These are phyloP conservation scores for Steatornis caripensis DNA, from an alignment of 2,113 vertebrate species.

Conservation along the genomic window DNA sequence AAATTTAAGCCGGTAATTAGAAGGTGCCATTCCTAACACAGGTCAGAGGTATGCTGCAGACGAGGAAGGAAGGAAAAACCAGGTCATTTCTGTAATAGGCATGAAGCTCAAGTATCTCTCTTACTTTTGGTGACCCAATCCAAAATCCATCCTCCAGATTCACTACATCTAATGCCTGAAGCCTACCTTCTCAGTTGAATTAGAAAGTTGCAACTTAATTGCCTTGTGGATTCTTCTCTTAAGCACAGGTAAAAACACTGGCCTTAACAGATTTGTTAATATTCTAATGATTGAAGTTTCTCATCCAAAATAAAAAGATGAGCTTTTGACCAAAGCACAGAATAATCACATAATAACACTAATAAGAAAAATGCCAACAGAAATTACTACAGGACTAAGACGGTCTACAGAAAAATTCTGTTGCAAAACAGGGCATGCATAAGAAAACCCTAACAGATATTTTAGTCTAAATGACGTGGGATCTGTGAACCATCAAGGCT, in stretches of 20 bases:
- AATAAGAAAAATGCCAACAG: not conserved
- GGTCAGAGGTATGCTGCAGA: not conserved
- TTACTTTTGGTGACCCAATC: not conserved
- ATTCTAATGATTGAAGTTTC: not conserved
- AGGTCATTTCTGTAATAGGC: not conserved
- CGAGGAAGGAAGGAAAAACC: not conserved
- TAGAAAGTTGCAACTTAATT: not conserved
- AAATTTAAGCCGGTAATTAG: not conserved
- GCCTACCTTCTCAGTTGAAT: not conserved
- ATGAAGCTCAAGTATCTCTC: not conserved
- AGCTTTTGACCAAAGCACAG: not conserved
- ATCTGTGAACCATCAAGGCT: not conserved
- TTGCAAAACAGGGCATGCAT: not conserved
- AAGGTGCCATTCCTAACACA: not conserved
- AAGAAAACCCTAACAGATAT: not conserved
- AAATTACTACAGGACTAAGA: not conserved
- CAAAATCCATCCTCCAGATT: not conserved
- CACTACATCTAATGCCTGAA: not conserved
- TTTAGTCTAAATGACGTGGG: not conserved
- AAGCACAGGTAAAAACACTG: not conserved
- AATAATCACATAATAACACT: not conserved
- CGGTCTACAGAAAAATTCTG: not conserved
- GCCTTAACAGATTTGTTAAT: not conserved
- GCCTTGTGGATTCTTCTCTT: not conserved
- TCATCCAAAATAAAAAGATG: not conserved